Evolutionary conservation across 1,140 invertebrate genomes (phyloP), one percentile per base, ranked within the genome.

Genomic region (Temnothorax nylanderi): DNA sequence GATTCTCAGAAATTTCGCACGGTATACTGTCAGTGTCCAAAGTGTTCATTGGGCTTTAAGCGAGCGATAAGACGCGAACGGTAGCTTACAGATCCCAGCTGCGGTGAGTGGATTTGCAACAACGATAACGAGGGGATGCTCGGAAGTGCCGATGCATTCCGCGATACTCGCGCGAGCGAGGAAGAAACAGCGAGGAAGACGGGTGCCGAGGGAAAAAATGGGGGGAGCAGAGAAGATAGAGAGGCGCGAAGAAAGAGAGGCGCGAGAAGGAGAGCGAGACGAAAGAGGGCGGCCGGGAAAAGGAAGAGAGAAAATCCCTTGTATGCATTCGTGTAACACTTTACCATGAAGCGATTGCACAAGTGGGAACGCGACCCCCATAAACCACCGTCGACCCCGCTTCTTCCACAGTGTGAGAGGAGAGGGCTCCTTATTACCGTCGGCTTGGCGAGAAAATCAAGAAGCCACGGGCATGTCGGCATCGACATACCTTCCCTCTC

Each of bases 331-430:
- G 89, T 90, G 87, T 90, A 90, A 90, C 87, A 87, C 87, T 90
- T 90, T 87, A 85, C 78, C 75, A 74, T 65, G 86, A 90, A 88
- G 81, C 78, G 76, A 85, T 91, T 91, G 86, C 78, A 89, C 75
- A 89, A 91, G 88, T 88, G 82, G 86, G 86, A 89, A 91, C 86
- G 88, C 90, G 89, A 91, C 91, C 88, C 91, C 88, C 89, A 90
- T 91, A 91, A 91, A 91, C 76, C 85, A 91, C 75, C 71, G 84
- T 87, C 88, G 91, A 90, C 91, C 89, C 89, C 89, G 75, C 85
- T 89, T 85, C 81, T 87, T 86, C 87, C 67, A 56, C 32, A 51
- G 84, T 88, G 89, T 84, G 77, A 88, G 87, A 87, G 89, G 74
- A 78, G 74, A 74, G 87, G 60, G 80, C 80, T 85, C 54, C 87